Percentiles rank a stretch among this genome's conserved stretches.
These are phyloP conservation scores for Stegodyphus dumicola DNA, from an alignment of 1,140 invertebrate genomes.

Conservation along the genomic window DNA sequence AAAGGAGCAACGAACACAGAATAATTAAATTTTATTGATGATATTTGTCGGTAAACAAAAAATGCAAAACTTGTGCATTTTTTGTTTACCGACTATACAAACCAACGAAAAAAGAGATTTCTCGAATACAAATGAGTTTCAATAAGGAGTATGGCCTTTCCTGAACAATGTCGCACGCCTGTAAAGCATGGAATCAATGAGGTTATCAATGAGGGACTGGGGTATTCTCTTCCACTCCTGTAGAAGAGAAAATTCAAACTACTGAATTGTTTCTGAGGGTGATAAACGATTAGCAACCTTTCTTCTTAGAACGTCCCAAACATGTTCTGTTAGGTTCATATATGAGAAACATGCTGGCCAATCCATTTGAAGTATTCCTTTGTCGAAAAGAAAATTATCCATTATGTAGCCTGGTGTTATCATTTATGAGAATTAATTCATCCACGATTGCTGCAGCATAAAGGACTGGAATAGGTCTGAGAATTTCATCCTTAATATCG, in stretches of 20 bases:
- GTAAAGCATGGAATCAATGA: background rate
- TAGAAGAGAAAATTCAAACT: background rate
- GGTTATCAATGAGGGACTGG: background rate
- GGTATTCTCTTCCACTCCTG: background rate
- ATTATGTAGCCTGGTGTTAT: background rate
- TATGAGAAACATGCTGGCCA: background rate
- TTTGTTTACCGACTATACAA: background rate
- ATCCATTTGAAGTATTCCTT: background rate
- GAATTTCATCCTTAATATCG: no score
- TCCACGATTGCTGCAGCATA: background rate
- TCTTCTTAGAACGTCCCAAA: background rate
- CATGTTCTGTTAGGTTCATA: background rate
- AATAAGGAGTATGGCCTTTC: background rate
- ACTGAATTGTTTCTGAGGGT: background rate
- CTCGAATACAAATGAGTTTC: background rate
- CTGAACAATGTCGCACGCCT: background rate
- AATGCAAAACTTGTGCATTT: background rate
- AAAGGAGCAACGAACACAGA: no score
- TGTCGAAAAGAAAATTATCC: background rate
- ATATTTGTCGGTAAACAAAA: background rate
- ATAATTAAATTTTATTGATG: no score
- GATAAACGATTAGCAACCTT: background rate
- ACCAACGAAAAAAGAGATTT: background rate
- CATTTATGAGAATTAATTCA: background rate
- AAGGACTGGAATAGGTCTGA: background rate